phyloP scores from a whole-genome alignment of 1,140 invertebrate genomes.

The Heliconius himera region DNA sequence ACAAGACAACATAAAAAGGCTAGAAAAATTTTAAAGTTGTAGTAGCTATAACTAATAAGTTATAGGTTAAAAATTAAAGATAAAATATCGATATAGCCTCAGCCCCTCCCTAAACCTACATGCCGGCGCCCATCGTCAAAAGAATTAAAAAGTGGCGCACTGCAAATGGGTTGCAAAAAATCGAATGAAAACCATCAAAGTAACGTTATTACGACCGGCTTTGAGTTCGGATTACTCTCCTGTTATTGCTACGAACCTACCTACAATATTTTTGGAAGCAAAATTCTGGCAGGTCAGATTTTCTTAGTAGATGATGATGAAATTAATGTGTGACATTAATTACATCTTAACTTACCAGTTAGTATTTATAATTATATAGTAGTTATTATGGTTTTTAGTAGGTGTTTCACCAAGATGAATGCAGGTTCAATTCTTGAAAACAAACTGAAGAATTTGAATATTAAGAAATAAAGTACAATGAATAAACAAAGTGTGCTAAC shows the following conservation, averaged over 20 bases:
- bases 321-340: not conserved
- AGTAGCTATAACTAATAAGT: too few relatives aligned
- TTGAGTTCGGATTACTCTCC: conserved; percentile 48
- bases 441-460: too few relatives aligned
- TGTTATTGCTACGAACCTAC: conserved; percentile 16
- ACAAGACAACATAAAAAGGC: too few relatives aligned
- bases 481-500: too few relatives aligned
- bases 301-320: not conserved
- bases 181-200: conserved; percentile 54
- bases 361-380: too few relatives aligned
- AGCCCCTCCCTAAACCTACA: conserved; percentile 33
- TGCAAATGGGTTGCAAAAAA: conserved; percentile 70
- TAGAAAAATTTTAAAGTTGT: too few relatives aligned
- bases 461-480: too few relatives aligned
- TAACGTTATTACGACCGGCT: conserved; percentile 63
- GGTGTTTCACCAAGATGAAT: too few relatives aligned
- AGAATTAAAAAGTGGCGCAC: conserved; percentile 68
- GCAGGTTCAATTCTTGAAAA: too few relatives aligned
- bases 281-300: not conserved
- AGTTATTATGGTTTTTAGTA: too few relatives aligned
- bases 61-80: too few relatives aligned
- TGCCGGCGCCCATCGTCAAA: conserved; percentile 53
- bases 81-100: conserved; percentile 23
- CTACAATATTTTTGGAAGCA: not conserved
- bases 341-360: too few relatives aligned